Base-by-base conservation (phyloP, 2,113 vertebrate species). In the Tor tambroides region DNA sequence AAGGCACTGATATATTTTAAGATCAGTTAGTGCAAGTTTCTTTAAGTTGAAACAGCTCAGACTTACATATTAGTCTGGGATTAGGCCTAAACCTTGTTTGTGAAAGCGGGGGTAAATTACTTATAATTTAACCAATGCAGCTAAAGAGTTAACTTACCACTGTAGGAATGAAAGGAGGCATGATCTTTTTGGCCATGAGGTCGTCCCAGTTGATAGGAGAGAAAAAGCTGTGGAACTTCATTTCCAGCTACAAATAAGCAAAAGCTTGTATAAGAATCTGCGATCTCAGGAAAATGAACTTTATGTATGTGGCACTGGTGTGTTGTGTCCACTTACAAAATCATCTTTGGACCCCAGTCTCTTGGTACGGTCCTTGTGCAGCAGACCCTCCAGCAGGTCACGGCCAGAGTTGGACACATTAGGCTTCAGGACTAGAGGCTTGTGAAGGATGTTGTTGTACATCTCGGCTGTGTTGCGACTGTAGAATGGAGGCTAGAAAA, bases 401-500 rank as follows among this genome's bases (percentile, higher is more conserved):
- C 94, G 83, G 11, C 95, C 95, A 0, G 95, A n/a, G 54, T 96
- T 96, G 0, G 95, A 96, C 83, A 95, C 94, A 9, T 96, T 95
- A 86, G 95, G 94, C 91, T 96, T 95, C 71, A 96, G 94, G 49
- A 94, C 90, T 0, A 95, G 94, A 35, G 92, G 51, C 87, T 95
- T 95, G 92, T 95, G 91, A 85, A 96, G 92, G 89, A 96, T 96
- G 93, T 96, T 96, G 92, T 94, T 94, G 93, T 96, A 96, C 95
- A 96, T 96, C 92, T 95, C 95, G 0, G 95, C 94, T 0, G 94
- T 96, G 94, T 96, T 95, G 54, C 95, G 94, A 77, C 95, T 96
- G 91, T 96, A 96, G 90, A 96, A 96, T 0, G 95, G 95, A 2
- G 95, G 95, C 95, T 96, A 63, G 10, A 65, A 71, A 41, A 63